phyloP scores from a whole-genome alignment of 2,797 vertebrate genomes.

The Gambusia yucatana region DNA sequence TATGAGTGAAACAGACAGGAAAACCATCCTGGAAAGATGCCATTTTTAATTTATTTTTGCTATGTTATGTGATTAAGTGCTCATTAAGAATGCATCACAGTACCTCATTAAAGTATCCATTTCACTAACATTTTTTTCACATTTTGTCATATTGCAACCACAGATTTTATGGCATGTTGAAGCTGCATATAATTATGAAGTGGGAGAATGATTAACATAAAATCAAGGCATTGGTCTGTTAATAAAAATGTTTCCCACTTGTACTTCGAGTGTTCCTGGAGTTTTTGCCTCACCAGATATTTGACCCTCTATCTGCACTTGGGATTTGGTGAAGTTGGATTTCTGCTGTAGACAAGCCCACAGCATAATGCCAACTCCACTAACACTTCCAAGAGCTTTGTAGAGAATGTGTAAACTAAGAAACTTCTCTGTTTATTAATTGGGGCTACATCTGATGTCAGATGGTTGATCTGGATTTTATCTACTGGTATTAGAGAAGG shows the following conservation, averaged over 20 bases:
- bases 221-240: neutral
- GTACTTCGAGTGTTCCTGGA: neutral
- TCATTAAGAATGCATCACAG: neutral
- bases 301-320: neutral
- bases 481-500: neutral
- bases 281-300: neutral
- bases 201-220: neutral
- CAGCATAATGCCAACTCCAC: neutral
- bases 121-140: neutral
- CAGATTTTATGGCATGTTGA: neutral
- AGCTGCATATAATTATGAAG: neutral
- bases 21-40: conserved; percentile 4
- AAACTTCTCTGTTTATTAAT: neutral
- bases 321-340: neutral
- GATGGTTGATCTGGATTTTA: neutral
- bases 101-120: neutral
- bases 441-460: neutral
- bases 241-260: neutral
- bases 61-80: neutral
- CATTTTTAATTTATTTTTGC: neutral
- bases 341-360: neutral
- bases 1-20: conserved; percentile 22
- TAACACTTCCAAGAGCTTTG: neutral
- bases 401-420: no score
- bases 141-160: neutral